Evolutionary conservation across 2,888 invertebrate genomes (phyloP), one percentile per base, ranked within the genome.

Genomic region (Pardosa pseudoannulata): DNA sequence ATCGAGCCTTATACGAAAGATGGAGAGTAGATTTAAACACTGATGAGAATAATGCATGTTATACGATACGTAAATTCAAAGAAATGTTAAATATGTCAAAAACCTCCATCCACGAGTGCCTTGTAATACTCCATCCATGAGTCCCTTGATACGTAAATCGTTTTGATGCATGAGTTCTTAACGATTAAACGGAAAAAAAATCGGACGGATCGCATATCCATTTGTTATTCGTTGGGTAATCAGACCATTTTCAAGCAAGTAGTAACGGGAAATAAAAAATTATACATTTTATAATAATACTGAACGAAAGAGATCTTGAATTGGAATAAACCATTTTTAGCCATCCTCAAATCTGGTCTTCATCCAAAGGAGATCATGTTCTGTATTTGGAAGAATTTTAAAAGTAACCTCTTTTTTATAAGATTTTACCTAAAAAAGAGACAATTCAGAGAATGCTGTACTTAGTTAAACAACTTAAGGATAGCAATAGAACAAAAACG

Each of bases 371-470:
- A 46, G 46, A 2, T 46, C 46, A 46, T 46, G 11, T 16, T 46
- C 36, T 36, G 36, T 36, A 9, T 36, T 9, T 36, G 36, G 36
- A 7, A 36, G 23, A 23, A 46, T 46, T 68, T 62, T 2, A 78
- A 68, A 78, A 31, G 36, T n/a, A n/a, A 32, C 39, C 65, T 41
- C 65, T 75, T 13, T 65, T 65, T 65, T 78, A 78, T 68, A 31
- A 68, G 31, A 19, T 78, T 67, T 78, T 78, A 68, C 76, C 67
- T 68, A 68, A 68, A 46, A 68, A 76, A 5, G 31, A 78, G 50
- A 78, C 29, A 41, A 41, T 75, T 65, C 36, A 75, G 28, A 27
- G 13, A 39, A 3, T 32, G 19, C 9, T 13, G 39, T 41, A n/a
- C 39, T 39, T 50, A 65, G 41, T 64, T 41, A 75, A 65, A 3